Evolutionary conservation across 2,113 vertebrate genomes (phyloP).

Genomic region (Falcunculus frontatus): DNA sequence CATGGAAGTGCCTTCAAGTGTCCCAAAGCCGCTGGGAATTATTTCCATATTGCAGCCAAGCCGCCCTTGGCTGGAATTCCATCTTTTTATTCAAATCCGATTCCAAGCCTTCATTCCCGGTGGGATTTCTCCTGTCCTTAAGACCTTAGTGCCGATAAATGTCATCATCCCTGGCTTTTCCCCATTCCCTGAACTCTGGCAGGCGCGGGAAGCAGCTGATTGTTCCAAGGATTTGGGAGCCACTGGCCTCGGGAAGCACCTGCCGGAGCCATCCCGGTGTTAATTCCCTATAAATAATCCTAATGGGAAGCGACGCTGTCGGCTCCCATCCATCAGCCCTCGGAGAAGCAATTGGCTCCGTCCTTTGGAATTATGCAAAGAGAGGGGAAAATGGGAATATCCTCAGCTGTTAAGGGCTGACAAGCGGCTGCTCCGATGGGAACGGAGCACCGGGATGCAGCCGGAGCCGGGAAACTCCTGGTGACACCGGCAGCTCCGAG

Average conservation of each 20-base stretch:
- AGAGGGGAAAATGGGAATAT: neutral
- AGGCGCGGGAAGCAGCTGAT: neutral
- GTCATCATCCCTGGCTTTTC: neutral
- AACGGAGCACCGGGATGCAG: fast-evolving
- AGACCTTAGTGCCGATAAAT: neutral
- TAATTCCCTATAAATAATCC: neutral
- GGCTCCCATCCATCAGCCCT: neutral
- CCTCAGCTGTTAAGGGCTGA: neutral
- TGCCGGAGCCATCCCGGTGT: neutral
- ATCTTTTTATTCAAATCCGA: neutral
- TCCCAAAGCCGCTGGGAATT: neutral
- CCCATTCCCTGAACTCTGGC: neutral
- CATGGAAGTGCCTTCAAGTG: neutral
- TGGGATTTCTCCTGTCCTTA: neutral
- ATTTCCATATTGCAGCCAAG: neutral
- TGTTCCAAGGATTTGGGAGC: neutral
- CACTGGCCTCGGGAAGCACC: neutral
- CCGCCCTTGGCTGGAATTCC: neutral
- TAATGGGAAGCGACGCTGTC: neutral
- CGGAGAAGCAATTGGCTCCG: neutral
- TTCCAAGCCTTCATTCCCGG: neutral
- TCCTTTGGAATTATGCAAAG: neutral
- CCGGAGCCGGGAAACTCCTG: neutral
- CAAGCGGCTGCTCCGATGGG: neutral
- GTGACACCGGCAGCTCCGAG: neutral